Evolutionary conservation across 2,888 invertebrate genomes (phyloP), one percentile per base, ranked within the genome.

Genomic region (Drosophila niveifrons): DNA sequence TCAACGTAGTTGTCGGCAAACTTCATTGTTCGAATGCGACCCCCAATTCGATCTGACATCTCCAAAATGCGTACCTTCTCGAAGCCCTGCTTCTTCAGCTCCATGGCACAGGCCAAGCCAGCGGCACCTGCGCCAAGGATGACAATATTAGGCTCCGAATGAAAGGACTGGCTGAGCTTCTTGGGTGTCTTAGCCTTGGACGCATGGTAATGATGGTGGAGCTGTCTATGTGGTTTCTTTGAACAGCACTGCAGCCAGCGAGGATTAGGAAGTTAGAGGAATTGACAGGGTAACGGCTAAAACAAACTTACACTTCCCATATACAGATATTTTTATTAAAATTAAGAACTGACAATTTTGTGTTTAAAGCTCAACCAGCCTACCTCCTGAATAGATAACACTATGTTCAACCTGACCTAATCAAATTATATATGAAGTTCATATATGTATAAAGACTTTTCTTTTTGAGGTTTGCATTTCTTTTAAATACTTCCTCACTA

Each of bases 31-130:
- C 91, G 76, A 52, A 95, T 93, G 51, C 95, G 92, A 93, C 95
- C 95, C 0, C 95, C 95, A 68, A 95, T 93, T 28, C 94, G 93
- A 73, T 93, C 92, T 61, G 94, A 94, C 10, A 94, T 94, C 90
- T 95, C 95, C 47, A 95, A 80, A 0, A 95, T 93, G 13, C 93
- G 78, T 2, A 95, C 93, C 68, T 93, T 88, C 9, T 82, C 70
- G 52, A 92, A 89, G 7, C 93, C 92, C 46, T 81, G 78, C 46
- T 90, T 89, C 9, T 91, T 57, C 4, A 94, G 83, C 55, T 89
- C 88, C 2, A 88, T 75, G 2, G 89, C 91, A 3, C 91, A 91
- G 0, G 92, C 90, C 13, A 92, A 80, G 2, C 92, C 92, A 0
- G 92, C 80, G 0, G 84, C 89, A 1, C 92, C 92, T 13, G 91